Percentiles rank a stretch among this genome's conserved stretches.
Evolutionary conservation across 2,888 invertebrate genomes (phyloP).

Genomic region (Pecten maximus): DNA sequence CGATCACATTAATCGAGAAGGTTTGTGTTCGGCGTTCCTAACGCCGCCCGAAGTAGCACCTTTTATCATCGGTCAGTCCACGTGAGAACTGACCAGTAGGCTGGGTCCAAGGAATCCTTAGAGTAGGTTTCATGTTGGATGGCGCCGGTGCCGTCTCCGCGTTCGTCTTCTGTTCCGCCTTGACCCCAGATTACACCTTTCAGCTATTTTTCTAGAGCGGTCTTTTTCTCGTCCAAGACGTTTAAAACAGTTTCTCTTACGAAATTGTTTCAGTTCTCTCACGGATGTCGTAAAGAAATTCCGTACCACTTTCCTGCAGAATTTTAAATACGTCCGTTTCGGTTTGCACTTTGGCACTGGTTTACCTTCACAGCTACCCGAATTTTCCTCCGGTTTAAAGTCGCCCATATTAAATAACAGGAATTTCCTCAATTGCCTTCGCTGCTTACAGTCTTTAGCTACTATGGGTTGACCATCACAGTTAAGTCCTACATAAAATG

Average conservation of each 20-base stretch:
- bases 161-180: neutral
- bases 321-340: conserved; percentile 51
- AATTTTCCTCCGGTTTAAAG: neutral
- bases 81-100: neutral
- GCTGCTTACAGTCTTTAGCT: neutral
- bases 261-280: conserved; percentile 49
- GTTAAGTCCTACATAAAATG: neutral
- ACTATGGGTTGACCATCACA: conserved; percentile 3
- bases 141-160: neutral
- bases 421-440: neutral
- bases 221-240: conserved; percentile 37
- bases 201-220: neutral
- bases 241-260: conserved; percentile 50
- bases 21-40: neutral
- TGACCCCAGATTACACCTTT: neutral
- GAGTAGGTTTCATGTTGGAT: conserved; percentile 14
- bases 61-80: neutral
- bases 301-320: conserved; percentile 48
- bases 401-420: neutral
- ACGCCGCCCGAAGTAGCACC: conserved; percentile 22
- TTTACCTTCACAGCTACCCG: neutral
- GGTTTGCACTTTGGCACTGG: neutral
- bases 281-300: conserved; percentile 48
- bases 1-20: neutral
- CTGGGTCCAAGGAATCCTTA: neutral